Base-by-base conservation (phyloP, 2,797 vertebrate genomes). In the Todus mexicanus region DNA sequence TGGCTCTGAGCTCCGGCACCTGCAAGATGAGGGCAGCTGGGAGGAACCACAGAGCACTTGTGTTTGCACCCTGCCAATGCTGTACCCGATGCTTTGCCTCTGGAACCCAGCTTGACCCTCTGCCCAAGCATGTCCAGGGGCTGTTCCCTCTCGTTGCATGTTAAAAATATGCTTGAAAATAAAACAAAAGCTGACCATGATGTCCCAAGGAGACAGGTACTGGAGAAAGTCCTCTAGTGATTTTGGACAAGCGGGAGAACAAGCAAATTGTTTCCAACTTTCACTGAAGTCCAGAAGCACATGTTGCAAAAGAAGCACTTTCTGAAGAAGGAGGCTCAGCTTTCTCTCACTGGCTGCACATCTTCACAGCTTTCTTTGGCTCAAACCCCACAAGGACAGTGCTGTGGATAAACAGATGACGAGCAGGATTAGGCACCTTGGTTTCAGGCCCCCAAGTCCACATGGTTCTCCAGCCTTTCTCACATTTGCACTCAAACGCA, bases 1-100 rank as follows among this genome's bases (percentile, higher is more conserved):
- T 33, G 45, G 23, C 37, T 68, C 59, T 50, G 42, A 45, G 38
- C 40, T 79, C 54, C 79, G 76, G 27, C 48, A 78, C n/a, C 60
- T 47, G 50, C 60, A 76, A 50, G n/a, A 7, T 1, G 1, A 68
- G 43, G 26, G 14, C 51, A 51, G 23, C 22, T 9, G n/a, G 27
- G 56, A 60, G 38, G 35, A 35, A 45, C 29, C 45, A 33, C 17
- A 29, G 45, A 47, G 37, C 16, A 38, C 0, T 0, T 29, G 42
- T 43, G 60, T 65, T 65, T 64, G 56, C 27, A 65, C 5, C 29
- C 35, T 5, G 1, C 21, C 3, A 4, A 38, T 4, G 2, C 38
- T 3, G 1, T 37, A 20, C 12, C 53, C 0, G 0, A 4, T 40
- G 73, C 22, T 80, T 31, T 76, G 60, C 37, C 64, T 14, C 80